Conservation (phyloP, 2,888 invertebrate species). For the Agrotis clavis region DNA sequence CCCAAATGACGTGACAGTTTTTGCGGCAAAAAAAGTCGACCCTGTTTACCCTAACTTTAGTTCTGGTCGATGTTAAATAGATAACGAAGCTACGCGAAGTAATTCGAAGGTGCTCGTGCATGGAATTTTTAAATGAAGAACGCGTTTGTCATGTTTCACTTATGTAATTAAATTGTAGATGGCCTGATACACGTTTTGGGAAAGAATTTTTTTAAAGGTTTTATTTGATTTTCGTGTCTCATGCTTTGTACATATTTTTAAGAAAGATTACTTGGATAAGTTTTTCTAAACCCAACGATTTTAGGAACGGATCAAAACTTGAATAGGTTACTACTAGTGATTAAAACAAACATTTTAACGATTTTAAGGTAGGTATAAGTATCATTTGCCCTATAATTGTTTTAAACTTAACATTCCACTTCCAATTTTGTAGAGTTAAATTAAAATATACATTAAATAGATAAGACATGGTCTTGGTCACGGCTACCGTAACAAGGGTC, state of each 20-base stretch:
- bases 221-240: not conserved
- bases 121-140: slow-evolving; percentile 75
- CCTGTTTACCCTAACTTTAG: slow-evolving; percentile 73
- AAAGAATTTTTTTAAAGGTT: not conserved
- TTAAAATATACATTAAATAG: slow-evolving; percentile 28
- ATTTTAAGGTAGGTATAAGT: no score
- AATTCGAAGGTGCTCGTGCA: slow-evolving; percentile 69
- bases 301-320: not conserved
- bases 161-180: slow-evolving; percentile 48
- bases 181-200: slow-evolving; percentile 31
- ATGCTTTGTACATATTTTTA: not conserved
- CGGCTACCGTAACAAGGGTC: slow-evolving; percentile 52
- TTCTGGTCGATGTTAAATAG: slow-evolving; percentile 59
- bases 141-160: slow-evolving; percentile 68
- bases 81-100: slow-evolving; percentile 61
- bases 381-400: no score
- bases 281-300: no score
- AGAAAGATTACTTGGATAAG: no score
- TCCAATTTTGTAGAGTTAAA: slow-evolving; percentile 2
- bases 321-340: no score
- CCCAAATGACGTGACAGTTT: slow-evolving; percentile 75
- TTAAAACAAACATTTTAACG: no score
- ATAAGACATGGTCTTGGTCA: slow-evolving; percentile 42
- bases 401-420: slow-evolving; percentile 2
- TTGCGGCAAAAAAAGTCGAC: slow-evolving; percentile 67